These are phyloP conservation scores for Pelobates cultripes DNA, from an alignment of 2,797 vertebrate genomes.

Conservation along the genomic window DNA sequence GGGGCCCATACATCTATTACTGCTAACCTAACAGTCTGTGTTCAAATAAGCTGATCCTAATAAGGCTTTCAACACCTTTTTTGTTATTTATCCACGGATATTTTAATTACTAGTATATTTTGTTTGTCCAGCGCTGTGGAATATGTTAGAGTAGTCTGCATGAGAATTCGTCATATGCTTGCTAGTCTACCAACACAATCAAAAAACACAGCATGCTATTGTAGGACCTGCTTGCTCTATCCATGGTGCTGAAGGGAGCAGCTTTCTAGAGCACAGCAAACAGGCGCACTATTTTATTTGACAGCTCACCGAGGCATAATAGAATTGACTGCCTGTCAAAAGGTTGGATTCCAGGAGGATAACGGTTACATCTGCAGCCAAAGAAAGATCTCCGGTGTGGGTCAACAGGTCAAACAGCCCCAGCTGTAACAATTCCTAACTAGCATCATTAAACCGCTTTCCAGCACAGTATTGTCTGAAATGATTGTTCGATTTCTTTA, in stretches of 20 bases:
- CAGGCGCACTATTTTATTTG: slow-evolving; percentile 15
- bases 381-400: slow-evolving; percentile 8
- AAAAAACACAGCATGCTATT: too few species aligned
- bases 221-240: slow-evolving; percentile 9
- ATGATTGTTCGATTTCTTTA: background rate
- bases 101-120: too few species aligned
- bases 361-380: slow-evolving; percentile 27
- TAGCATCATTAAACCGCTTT: slow-evolving; percentile 39
- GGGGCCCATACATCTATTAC: too few species aligned
- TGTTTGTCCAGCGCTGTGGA: too few species aligned
- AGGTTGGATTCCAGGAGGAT: slow-evolving; percentile 31
- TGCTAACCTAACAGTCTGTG: too few species aligned
- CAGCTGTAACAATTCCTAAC: slow-evolving; percentile 39
- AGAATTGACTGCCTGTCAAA: slow-evolving; percentile 39
- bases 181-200: too few species aligned
- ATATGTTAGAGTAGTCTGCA: too few species aligned
- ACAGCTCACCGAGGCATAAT: slow-evolving; percentile 36
- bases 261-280: slow-evolving; percentile 9
- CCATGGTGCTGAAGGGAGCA: slow-evolving; percentile 38
- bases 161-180: too few species aligned
- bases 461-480: background rate
- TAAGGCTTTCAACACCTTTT: too few species aligned
- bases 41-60: too few species aligned
- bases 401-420: slow-evolving; percentile 29
- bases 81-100: too few species aligned